Base-by-base conservation (phyloP, 2,888 invertebrate genomes). In the Dicyrtomina minuta region DNA sequence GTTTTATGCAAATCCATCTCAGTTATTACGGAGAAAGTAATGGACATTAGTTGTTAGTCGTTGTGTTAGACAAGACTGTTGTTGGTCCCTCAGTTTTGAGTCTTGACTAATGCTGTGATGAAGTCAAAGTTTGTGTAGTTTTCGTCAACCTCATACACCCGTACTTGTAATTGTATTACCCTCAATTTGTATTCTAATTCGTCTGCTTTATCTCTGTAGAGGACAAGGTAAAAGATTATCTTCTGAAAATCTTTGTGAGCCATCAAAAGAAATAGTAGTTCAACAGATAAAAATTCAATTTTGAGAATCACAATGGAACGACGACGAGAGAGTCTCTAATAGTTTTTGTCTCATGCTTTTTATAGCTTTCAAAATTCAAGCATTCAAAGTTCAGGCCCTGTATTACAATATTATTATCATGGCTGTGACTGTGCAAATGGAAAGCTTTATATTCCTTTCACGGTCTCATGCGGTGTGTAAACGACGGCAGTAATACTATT, bases 391-490 rank as follows among this genome's bases (percentile, higher is more conserved):
- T 44, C 44, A 46, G 61, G 22, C 44, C 4, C 3, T 24, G 44
- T 61, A 24, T 61, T 24, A 13, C 20, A 46, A 27, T n/a, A n/a
- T n/a, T n/a, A n/a, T n/a, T n/a, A n/a, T n/a, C n/a, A n/a, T n/a
- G n/a, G n/a, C n/a, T n/a, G 13, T 55, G 46, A 44, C 61, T 44
- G 15, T 43, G 24, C 26, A 65, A 65, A 65, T 65, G 43, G 55
- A 56, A 43, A 56, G 65, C 56, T 65, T 65, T 55, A 55, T 65
- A 65, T 65, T 65, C 65, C 65, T 65, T 65, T 65, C 65, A 65
- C 65, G 65, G 65, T 55, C 24, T 65, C 65, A 55, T 56, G 64
- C 64, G 51, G 64, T 64, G 51, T 49, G 53, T 15, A 51, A 49
- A 39, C 51, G n/a, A 64, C 64, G 64, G 51, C 22, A 51, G 33